A percentile compares a stretch with the other conserved stretches of the same genome.
phyloP scores from a whole-genome alignment of 2,113 vertebrate species.

The Notiomystis cincta region DNA sequence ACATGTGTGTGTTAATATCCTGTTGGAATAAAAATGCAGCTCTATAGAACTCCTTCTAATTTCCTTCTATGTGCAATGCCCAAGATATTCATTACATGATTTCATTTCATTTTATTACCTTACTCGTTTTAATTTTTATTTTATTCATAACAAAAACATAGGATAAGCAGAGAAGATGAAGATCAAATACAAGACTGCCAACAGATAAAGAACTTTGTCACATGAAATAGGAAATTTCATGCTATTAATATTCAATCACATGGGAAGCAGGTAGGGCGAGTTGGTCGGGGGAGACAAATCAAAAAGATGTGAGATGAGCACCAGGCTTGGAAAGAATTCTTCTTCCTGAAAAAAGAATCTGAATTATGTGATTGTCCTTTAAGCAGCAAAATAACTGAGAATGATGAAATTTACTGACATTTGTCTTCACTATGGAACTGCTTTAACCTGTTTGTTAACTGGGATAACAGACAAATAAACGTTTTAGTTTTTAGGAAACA shows the following conservation, averaged over 20 bases:
- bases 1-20: constrained; percentile 63
- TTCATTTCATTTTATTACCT: constrained; percentile 58
- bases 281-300: not conserved
- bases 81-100: constrained; percentile 23
- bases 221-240: constrained; percentile 29
- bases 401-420: not conserved
- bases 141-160: constrained; percentile 46
- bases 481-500: not conserved
- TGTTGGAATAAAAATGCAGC: constrained; percentile 54
- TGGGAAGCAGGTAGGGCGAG: not conserved
- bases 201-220: constrained; percentile 24
- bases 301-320: not conserved
- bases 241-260: constrained; percentile 11
- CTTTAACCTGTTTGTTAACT: not conserved
- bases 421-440: not conserved
- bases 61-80: constrained; percentile 58
- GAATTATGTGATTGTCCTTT: not conserved
- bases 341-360: not conserved
- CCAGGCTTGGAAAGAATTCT: not conserved
- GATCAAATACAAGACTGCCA: not conserved
- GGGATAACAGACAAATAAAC: not conserved
- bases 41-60: constrained; percentile 50
- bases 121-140: constrained; percentile 47
- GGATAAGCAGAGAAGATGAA: not conserved
- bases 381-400: not conserved